A percentile compares a stretch with the other conserved stretches of the same genome.
Conservation (phyloP, 2,113 vertebrate genomes). For the Anarrhichthys ocellatus region DNA sequence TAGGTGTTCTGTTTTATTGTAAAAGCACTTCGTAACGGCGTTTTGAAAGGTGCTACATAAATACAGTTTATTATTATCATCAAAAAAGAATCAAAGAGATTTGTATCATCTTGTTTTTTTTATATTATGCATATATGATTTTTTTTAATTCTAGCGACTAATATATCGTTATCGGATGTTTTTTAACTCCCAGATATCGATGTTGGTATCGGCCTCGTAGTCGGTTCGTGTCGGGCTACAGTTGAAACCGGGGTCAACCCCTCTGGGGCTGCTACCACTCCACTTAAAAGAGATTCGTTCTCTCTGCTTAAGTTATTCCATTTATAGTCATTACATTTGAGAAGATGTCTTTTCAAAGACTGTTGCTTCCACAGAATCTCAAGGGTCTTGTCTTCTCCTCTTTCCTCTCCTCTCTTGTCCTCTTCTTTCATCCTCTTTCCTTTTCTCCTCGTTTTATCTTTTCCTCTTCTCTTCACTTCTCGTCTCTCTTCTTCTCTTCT, state of each 20-base stretch:
- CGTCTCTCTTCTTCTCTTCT: background rate
- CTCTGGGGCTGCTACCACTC: background rate
- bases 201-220: background rate
- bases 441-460: background rate
- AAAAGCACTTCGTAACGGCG: no score
- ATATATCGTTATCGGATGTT: background rate
- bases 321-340: constrained; percentile 33
- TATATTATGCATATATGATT: background rate
- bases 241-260: background rate
- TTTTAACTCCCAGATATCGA: background rate
- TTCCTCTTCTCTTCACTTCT: no score
- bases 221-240: background rate
- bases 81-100: background rate
- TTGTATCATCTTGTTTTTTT: background rate
- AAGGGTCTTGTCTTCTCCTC: background rate
- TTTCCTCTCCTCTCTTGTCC: background rate
- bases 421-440: background rate
- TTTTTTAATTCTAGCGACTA: background rate
- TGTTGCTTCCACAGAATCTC: constrained; percentile 15
- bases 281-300: constrained; percentile 19
- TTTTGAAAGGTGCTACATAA: no score
- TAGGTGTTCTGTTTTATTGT: background rate
- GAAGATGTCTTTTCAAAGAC: constrained; percentile 24
- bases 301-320: constrained; percentile 37
- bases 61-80: no score